Conservation (phyloP, 1,140 invertebrate species). For the Contarinia nasturtii region DNA sequence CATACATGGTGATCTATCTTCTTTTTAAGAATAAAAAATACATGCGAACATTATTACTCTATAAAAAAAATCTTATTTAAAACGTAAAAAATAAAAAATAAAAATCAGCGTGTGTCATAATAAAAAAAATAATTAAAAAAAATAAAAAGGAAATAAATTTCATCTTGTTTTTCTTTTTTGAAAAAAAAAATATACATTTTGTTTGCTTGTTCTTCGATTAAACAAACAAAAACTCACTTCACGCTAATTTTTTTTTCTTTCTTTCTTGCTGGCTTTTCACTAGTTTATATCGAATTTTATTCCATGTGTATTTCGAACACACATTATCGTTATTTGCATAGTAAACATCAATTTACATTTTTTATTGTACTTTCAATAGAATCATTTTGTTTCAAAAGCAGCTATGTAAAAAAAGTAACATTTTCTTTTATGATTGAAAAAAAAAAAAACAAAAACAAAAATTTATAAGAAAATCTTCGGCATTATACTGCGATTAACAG, state of each 20-base stretch:
- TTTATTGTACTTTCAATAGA: too few species aligned
- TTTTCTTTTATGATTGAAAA: background rate
- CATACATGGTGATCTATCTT: background rate
- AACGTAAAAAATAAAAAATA: background rate
- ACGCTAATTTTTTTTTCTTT: background rate
- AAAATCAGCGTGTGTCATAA: background rate
- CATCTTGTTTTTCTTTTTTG: background rate
- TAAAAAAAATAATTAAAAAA: background rate
- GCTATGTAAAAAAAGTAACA: too few species aligned
- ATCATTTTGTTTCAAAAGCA: too few species aligned
- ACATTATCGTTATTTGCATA: background rate
- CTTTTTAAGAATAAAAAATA: background rate
- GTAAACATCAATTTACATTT: too few species aligned
- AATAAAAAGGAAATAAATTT: background rate
- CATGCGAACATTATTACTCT: background rate
- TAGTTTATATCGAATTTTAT: background rate
- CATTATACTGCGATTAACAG: background rate
- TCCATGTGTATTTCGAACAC: background rate
- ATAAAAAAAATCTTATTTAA: background rate
- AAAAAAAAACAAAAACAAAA: background rate
- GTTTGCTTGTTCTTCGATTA: background rate
- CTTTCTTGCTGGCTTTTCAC: background rate
- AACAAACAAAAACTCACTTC: background rate
- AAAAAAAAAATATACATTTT: background rate
- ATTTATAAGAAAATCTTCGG: background rate